Evolutionary conservation across 2,113 vertebrate species (phyloP), one percentile per base, ranked within the genome.

Genomic region (Ochotona curzoniae): DNA sequence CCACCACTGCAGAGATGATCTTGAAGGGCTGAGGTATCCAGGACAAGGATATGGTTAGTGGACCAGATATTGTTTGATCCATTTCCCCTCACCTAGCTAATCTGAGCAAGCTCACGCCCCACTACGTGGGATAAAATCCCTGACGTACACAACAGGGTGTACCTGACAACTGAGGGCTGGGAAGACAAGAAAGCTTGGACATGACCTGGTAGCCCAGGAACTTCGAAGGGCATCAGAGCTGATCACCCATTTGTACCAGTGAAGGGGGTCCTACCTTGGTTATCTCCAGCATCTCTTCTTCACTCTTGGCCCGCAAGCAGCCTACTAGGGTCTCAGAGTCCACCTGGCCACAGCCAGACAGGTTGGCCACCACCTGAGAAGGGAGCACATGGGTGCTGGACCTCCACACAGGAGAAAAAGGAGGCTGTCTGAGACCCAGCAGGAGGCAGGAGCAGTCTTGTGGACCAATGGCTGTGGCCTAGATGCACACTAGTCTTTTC

Each of bases 251-350:
- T 66, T 30, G 4, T 13, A 0, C 1, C 7, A 0, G 7, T 30
- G 35, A 35, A 18, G 23, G 63, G 32, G 32, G 70, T 13, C 66
- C 6, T 1, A 95, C 94, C 88, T 95, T 69, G 28, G 9, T 75
- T 30, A 96, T 26, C 25, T 44, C 80, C 2, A 98, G 47, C 0
- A 99, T 80, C 28, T 98, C 97, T 0, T 98, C 97, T 93, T 97
- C 90, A 4, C 93, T 98, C 85, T 97, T 98, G 17, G 75, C 94
- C 87, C 63, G 97, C 83, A 99, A 78, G 74, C 98, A 99, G 11
- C 30, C 75, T 23, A 98, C 95, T 87, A 99, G 76, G 35, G 97
- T 92, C 87, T 97, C 95, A 13, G 98, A 97, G 69, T 96, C 97
- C 25, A 38, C 93, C 38, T 64, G 49, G n/a, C 96, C 95, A 96